These are phyloP conservation scores for Mastomys coucha DNA, from an alignment of 2,113 vertebrate species.

Conservation along the genomic window DNA sequence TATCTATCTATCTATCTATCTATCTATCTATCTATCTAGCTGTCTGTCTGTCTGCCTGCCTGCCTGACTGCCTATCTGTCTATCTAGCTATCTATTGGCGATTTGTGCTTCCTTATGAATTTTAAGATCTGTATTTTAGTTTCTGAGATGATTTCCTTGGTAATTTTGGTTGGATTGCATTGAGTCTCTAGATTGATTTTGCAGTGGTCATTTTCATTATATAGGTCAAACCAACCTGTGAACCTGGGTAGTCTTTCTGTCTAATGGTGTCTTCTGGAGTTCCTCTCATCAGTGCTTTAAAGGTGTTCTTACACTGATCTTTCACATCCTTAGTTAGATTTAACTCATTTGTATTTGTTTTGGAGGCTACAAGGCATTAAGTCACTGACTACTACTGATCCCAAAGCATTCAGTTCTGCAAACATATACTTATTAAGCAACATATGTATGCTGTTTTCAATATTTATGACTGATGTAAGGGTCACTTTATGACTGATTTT, in stretches of 20 bases:
- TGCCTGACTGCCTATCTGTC: background rate
- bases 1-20: background rate
- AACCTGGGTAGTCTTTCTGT: background rate
- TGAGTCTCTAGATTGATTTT: background rate
- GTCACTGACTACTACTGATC: background rate
- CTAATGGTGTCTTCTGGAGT: background rate
- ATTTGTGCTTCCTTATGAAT: background rate
- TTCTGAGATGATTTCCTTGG: background rate
- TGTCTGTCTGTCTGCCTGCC: background rate
- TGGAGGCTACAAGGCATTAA: background rate
- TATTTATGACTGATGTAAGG: background rate
- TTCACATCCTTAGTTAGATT: background rate
- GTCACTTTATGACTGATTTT: background rate
- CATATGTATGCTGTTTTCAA: background rate
- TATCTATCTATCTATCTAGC: background rate
- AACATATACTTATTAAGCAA: background rate
- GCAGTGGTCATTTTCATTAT: background rate
- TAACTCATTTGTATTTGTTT: background rate
- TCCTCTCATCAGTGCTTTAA: background rate
- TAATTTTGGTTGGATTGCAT: background rate
- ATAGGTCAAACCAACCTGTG: background rate
- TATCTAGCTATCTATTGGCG: background rate
- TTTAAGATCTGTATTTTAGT: background rate
- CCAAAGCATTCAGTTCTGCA: background rate
- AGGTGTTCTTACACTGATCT: background rate